phyloP scores from a whole-genome alignment of 1,140 invertebrate genomes.

The Nasonia giraulti region DNA sequence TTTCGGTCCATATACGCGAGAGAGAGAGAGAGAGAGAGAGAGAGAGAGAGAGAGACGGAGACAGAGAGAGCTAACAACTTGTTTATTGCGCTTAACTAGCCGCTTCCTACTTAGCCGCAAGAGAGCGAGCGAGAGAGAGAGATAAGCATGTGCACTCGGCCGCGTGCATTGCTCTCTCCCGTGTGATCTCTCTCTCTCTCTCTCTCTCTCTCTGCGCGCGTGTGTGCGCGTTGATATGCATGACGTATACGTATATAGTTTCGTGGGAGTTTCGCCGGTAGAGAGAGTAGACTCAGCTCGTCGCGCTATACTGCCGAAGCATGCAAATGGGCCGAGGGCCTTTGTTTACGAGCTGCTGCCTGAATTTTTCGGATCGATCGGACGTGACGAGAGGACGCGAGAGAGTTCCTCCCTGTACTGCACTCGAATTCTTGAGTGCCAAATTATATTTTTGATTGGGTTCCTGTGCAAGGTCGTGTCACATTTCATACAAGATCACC shows the following conservation, averaged over 20 bases:
- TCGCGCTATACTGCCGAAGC: no score
- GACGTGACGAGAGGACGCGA: no score
- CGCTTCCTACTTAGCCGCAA: slow-evolving; percentile 63
- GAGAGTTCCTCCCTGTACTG: no score
- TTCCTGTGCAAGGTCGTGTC: no score
- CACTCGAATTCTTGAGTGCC: neutral
- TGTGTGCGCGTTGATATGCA: neutral
- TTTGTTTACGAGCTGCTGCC: no score
- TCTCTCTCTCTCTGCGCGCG: neutral
- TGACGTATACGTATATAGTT: neutral
- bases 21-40: neutral
- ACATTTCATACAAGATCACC: no score
- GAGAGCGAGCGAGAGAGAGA: neutral
- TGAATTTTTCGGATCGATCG: no score
- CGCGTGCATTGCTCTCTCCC: slow-evolving; percentile 18
- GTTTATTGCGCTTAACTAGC: slow-evolving; percentile 69
- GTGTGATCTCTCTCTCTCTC: neutral
- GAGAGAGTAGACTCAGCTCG: no score
- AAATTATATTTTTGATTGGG: no score
- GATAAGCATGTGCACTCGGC: neutral
- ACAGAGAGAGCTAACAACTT: slow-evolving; percentile 51
- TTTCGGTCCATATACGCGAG: neutral
- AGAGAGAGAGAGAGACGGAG: no score
- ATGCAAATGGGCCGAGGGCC: no score
- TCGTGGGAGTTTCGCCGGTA: neutral